These are phyloP conservation scores for Diloba caeruleocephala DNA, from an alignment of 2,888 invertebrate species.

Conservation along the genomic window DNA sequence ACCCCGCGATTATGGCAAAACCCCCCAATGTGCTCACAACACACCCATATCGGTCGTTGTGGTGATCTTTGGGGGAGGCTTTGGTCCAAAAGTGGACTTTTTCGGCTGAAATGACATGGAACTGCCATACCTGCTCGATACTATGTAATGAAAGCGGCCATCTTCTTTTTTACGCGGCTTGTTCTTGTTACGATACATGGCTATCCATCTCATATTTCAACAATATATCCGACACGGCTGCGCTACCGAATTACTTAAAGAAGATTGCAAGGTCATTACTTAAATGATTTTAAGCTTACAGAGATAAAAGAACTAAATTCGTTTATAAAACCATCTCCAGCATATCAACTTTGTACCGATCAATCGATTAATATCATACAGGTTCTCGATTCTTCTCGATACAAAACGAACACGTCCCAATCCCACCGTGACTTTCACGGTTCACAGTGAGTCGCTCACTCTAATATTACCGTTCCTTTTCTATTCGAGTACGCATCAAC, in stretches of 20 bases:
- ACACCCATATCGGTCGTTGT: too few species aligned
- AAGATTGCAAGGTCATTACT: constrained; percentile 19
- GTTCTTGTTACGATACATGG: constrained; percentile 5
- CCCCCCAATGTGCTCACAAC: too few species aligned
- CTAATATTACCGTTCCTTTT: constrained; percentile 63
- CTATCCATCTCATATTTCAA: constrained; percentile 50
- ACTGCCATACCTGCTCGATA: too few species aligned
- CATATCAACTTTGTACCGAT: too few species aligned
- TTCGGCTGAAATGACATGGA: too few species aligned
- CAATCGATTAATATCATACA: background rate
- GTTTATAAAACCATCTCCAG: too few species aligned
- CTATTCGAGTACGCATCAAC: constrained; percentile 64
- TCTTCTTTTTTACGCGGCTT: too few species aligned
- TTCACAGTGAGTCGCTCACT: constrained; percentile 61
- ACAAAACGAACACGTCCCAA: constrained; percentile 36
- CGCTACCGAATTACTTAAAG: constrained; percentile 39
- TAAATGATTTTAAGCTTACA: background rate
- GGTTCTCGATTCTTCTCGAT: constrained; percentile 26
- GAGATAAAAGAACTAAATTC: too few species aligned
- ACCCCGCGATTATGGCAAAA: too few species aligned
- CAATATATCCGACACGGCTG: constrained; percentile 53
- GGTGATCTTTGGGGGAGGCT: too few species aligned
- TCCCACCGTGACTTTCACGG: constrained; percentile 65
- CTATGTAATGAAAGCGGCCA: too few species aligned
- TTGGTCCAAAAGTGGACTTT: too few species aligned